Evolutionary conservation across 2,113 vertebrate species (phyloP), one percentile per base, ranked within the genome.

Genomic region (Cygnus atratus): DNA sequence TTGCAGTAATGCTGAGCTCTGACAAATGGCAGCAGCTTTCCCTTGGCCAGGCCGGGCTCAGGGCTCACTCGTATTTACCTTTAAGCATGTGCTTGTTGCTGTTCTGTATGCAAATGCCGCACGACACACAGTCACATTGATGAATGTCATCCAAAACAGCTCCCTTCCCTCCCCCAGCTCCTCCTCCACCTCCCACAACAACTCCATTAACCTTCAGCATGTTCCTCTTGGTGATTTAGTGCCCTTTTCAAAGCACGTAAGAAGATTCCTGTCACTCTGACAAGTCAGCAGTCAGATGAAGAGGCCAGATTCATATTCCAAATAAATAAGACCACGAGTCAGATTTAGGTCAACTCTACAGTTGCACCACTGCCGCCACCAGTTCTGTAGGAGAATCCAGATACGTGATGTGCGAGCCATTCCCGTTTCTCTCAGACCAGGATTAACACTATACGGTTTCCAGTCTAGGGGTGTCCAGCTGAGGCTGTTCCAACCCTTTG

Each of bases 331-430:
- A 26, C 62, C 39, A 41, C 44, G 58, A 86, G 39, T 84, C 57
- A 91, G 74, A 68, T 73, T 86, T 92, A 57, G 84, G 37, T 83
- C 58, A 43, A 29, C 63, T 63, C 26, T 21, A 57, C 43, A 78
- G 62, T 35, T 93, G 76, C 9, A 59, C 74, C 25, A 63, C 52
- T 78, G 74, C 39, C 1, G 1, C 25, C 55, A 57, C 5, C 57
- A 50, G 21, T 58, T 91, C 44, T 70, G 39, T 50, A 58, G 58
- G 61, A 94, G n/a, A 88, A 65, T 25, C 8, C 22, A 54, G 57
- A 44, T 28, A 61, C 0, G 24, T 0, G 0, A 93, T 0, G 2
- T 0, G 3, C 50, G 55, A 71, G 35, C 35, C 31, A 33, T 39
- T 79, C 71, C 37, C 37, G 1, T 37, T 6, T 52, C 66, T 54